Evolutionary conservation across 2,113 vertebrate species (phyloP).

Genomic region (Gnathonemus echidnorhynchus): DNA sequence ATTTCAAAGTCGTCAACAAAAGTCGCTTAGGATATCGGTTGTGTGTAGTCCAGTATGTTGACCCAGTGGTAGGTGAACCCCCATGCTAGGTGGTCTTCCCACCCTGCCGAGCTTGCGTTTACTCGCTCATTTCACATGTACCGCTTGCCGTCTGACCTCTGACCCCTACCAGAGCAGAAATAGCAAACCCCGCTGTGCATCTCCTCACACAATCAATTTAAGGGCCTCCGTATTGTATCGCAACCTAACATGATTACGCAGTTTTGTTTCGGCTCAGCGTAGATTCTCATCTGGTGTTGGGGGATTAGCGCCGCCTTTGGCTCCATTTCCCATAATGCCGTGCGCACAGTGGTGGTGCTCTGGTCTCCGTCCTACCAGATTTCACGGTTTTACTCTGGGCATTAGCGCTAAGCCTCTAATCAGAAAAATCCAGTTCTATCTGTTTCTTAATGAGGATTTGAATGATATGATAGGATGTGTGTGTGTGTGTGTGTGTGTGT

Average conservation of each 20-base stretch:
- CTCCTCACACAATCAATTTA: neutral
- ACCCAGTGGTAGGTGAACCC: neutral
- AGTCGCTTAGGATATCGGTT: neutral
- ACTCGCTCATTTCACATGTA: neutral
- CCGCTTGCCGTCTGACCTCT: neutral
- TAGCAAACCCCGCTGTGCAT: neutral
- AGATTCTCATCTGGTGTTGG: neutral
- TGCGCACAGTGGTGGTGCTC: neutral
- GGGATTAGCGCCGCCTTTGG: neutral
- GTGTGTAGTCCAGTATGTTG: neutral
- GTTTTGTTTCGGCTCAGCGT: neutral
- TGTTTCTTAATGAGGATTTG: neutral
- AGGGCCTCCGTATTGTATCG: neutral
- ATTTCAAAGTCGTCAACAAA: neutral
- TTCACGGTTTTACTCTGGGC: neutral
- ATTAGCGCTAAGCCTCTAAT: slow-evolving; percentile 4
- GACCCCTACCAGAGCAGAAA: neutral
- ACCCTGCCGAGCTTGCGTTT: neutral
- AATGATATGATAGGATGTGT: neutral
- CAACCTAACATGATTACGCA: neutral
- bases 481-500: neutral
- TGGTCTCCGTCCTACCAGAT: neutral
- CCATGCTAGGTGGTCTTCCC: neutral
- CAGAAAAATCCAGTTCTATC: neutral
- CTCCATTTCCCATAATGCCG: neutral